These are phyloP conservation scores for Colistium nudipinnis DNA, from an alignment of 2,113 vertebrate genomes.

Conservation along the genomic window DNA sequence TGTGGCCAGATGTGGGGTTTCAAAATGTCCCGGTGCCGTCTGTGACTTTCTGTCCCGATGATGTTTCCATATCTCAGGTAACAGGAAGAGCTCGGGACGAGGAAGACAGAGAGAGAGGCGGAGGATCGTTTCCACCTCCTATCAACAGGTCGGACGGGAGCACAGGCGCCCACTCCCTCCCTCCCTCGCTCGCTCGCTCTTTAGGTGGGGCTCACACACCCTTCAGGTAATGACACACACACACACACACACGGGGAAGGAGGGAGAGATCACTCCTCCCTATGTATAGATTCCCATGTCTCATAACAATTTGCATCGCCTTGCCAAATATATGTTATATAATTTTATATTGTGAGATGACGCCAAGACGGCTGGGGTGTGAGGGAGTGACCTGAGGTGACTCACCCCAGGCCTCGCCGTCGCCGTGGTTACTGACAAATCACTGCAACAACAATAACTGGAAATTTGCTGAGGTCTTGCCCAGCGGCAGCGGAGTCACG, in stretches of 20 bases:
- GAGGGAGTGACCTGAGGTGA: slow-evolving; percentile 9
- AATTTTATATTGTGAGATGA: too few relatives aligned
- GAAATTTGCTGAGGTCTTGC: neutral
- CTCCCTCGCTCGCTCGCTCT: slow-evolving; percentile 42
- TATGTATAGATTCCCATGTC: slow-evolving; percentile 19
- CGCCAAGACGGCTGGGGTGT: neutral
- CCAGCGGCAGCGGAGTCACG: slow-evolving; percentile 3
- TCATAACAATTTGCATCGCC: slow-evolving; percentile 53
- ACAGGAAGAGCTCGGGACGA: slow-evolving; percentile 31
- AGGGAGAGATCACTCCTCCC: slow-evolving; percentile 17
- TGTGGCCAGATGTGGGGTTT: too few relatives aligned
- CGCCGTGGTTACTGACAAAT: slow-evolving; percentile 51
- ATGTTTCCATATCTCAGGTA: slow-evolving; percentile 34
- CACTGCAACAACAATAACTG: slow-evolving; percentile 29
- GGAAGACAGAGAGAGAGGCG: slow-evolving; percentile 9
- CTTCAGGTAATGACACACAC: slow-evolving; percentile 47
- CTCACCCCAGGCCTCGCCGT: slow-evolving; percentile 35
- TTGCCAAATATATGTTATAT: too few relatives aligned
- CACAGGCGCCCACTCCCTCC: slow-evolving; percentile 34
- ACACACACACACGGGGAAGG: slow-evolving; percentile 1
- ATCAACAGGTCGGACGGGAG: slow-evolving; percentile 42
- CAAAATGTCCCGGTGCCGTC: too few relatives aligned
- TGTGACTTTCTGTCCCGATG: slow-evolving; percentile 27
- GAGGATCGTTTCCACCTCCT: slow-evolving; percentile 25
- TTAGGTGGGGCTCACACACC: slow-evolving; percentile 68